Evolutionary conservation across 2,888 invertebrate genomes (phyloP).

Genomic region (Mesorhabditis belari): DNA sequence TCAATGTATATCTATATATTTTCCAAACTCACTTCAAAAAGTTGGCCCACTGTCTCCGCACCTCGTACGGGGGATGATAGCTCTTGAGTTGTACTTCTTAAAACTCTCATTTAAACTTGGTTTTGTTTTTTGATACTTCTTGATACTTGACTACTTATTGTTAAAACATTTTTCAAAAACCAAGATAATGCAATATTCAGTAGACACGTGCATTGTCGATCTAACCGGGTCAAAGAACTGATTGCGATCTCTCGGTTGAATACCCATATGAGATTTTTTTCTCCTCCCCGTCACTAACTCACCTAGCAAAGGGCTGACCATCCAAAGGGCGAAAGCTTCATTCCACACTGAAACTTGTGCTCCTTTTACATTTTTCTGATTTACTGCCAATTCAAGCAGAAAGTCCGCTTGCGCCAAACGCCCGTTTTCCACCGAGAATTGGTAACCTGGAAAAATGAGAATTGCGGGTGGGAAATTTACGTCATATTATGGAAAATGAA

Average conservation of each 20-base stretch:
- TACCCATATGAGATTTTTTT: no score
- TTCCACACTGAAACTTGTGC: slow-evolving; percentile 1
- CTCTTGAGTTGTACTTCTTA: slow-evolving; percentile 16
- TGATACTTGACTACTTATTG: not conserved
- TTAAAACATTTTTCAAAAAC: no score
- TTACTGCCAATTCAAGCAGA: slow-evolving; percentile 1
- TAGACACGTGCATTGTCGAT: not conserved
- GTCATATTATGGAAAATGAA: no score
- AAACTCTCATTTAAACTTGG: no score
- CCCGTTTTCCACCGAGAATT: slow-evolving; percentile 1
- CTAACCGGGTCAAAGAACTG: no score
- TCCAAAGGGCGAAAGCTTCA: slow-evolving; percentile 16
- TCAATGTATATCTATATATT: not conserved
- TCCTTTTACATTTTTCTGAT: slow-evolving; percentile 8
- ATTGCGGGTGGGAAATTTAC: no score
- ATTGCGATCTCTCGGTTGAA: no score
- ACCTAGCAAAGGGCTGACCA: slow-evolving; percentile 15
- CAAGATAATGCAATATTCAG: not conserved
- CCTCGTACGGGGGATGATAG: slow-evolving; percentile 14
- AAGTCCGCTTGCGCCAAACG: slow-evolving; percentile 7
- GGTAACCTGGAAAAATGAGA: not conserved
- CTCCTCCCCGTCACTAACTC: not conserved
- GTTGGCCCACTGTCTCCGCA: slow-evolving; percentile 10
- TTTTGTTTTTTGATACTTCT: no score
- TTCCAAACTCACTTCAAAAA: slow-evolving; percentile 6